A percentile compares a stretch with the other conserved stretches of the same genome.
These are phyloP conservation scores for Drosophila kepulauana DNA, from an alignment of 1,140 invertebrate species.

Conservation along the genomic window DNA sequence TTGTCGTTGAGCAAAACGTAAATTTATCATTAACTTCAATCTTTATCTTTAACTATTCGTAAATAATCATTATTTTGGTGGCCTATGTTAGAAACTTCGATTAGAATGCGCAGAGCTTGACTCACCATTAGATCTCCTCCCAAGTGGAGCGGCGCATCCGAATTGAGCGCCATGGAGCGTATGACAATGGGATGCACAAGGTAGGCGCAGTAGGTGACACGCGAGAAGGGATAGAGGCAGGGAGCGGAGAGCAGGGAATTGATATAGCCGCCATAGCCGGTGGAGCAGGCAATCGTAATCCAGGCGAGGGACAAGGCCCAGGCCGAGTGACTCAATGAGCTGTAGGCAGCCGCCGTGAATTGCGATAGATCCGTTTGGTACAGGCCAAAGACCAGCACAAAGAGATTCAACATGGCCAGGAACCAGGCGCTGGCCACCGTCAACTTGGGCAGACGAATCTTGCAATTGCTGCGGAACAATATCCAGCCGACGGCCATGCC, in stretches of 20 bases:
- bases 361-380: constrained; percentile 90
- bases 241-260: constrained; percentile 90
- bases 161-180: constrained; percentile 90
- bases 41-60: too few relatives aligned
- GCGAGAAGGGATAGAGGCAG: constrained; percentile 92
- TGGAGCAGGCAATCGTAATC: constrained; percentile 95
- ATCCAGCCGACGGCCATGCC: constrained; percentile 94
- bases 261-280: constrained; percentile 93
- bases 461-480: constrained; percentile 92
- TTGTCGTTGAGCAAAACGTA: too few relatives aligned
- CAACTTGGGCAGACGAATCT: constrained; percentile 90
- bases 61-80: too few relatives aligned
- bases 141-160: constrained; percentile 92
- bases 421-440: constrained; percentile 90
- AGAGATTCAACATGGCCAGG: constrained; percentile 87
- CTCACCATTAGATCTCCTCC: constrained; percentile 91
- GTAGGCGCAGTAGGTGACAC: constrained; percentile 94
- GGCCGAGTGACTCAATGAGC: constrained; percentile 92
- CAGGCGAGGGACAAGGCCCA: constrained; percentile 94
- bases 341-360: constrained; percentile 91
- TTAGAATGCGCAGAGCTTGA: not conserved
- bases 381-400: constrained; percentile 91
- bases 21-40: too few relatives aligned
- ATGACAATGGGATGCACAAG: constrained; percentile 93
- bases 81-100: too few relatives aligned